These are phyloP conservation scores for Nycteola revayana DNA, from an alignment of 2,888 invertebrate genomes.

Conservation along the genomic window DNA sequence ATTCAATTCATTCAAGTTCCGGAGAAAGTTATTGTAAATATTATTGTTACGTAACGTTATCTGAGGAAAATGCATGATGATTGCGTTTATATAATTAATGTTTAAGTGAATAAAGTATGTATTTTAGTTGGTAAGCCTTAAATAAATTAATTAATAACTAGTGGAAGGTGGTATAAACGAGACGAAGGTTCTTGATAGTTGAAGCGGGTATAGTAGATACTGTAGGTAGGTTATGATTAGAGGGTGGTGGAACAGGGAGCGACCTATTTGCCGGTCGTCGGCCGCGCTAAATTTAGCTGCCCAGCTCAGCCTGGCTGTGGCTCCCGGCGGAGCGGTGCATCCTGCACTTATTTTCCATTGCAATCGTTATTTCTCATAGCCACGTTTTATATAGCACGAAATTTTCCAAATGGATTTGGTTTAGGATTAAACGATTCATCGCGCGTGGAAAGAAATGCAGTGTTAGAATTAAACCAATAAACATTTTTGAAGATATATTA, in stretches of 20 bases:
- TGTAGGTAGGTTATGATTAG: constrained; percentile 27
- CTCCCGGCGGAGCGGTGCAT: constrained; percentile 50
- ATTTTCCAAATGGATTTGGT: no score
- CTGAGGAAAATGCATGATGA: constrained; percentile 3
- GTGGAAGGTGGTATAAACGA: no score
- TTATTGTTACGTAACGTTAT: constrained; percentile 8
- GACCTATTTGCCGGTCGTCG: constrained; percentile 71
- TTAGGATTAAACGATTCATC: no score
- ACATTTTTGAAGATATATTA: no score
- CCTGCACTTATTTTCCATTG: constrained; percentile 58
- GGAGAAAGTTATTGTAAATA: constrained; percentile 19
- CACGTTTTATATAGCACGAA: constrained; percentile 23
- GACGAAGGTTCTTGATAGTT: background rate
- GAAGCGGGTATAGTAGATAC: constrained; percentile 7
- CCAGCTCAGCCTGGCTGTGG: constrained; percentile 4
- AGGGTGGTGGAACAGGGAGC: constrained; percentile 41
- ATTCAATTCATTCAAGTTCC: constrained; percentile 8
- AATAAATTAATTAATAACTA: no score
- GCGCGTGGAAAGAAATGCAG: no score
- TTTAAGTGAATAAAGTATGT: no score
- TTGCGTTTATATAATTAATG: constrained; percentile 8
- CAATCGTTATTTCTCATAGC: constrained; percentile 43
- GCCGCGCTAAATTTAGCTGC: constrained; percentile 72
- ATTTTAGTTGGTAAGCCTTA: no score
- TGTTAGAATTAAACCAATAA: no score